These are phyloP conservation scores for Hydroisotoma schaefferi DNA, from an alignment of 2,888 invertebrate genomes.

Conservation along the genomic window DNA sequence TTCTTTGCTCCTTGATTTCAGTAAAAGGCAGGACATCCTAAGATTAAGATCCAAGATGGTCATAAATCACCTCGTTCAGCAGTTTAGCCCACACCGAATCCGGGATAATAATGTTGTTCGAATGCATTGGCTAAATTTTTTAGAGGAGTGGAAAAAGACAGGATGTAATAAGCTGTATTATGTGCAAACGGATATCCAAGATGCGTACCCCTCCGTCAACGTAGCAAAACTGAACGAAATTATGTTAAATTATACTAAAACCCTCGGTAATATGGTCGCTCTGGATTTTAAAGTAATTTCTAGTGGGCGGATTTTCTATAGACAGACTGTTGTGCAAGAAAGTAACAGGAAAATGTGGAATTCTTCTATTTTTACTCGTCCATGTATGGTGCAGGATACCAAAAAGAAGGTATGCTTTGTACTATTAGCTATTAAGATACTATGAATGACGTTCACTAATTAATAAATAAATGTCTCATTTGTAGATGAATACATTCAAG, in stretches of 20 bases:
- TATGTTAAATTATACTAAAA: constrained; percentile 4
- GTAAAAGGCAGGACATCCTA: too few species aligned
- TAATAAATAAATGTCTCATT: not conserved
- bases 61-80: constrained; percentile 18
- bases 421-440: not conserved
- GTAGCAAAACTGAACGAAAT: constrained; percentile 22
- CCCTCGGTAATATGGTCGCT: not conserved
- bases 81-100: constrained; percentile 16
- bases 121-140: constrained; percentile 28
- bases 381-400: constrained; percentile 18
- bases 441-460: not conserved
- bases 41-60: constrained; percentile 8
- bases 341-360: constrained; percentile 15
- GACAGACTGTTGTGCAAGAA: constrained; percentile 12
- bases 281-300: not conserved
- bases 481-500: constrained; percentile 12
- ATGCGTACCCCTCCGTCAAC: constrained; percentile 39
- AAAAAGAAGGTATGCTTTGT: constrained; percentile 2
- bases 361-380: constrained; percentile 21
- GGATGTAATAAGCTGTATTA: constrained; percentile 28
- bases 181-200: constrained; percentile 33
- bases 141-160: constrained; percentile 16
- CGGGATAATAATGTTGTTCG: constrained; percentile 18
- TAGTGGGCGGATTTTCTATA: not conserved
- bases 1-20: too few species aligned